Evolutionary conservation across 92 coral and sea anemone species (phyloP), one percentile per base, ranked within the genome.

Genomic region (Phenganax marumi): DNA sequence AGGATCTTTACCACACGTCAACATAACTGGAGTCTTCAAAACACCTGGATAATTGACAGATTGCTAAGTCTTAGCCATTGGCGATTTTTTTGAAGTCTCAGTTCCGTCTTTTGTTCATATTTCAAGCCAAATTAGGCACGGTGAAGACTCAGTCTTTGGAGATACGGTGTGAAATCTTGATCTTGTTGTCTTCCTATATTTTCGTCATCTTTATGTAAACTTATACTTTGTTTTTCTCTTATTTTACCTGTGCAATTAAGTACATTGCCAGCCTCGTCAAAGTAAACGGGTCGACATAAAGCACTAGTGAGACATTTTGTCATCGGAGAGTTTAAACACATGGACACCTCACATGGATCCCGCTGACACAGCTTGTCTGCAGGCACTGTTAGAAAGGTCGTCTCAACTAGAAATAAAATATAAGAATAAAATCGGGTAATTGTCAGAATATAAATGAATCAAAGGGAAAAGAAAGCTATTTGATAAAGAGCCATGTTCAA

Each of bases 191-290:
- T 33, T 33, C 43, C 43, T 33, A 33, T 33, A 1, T 33, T 33
- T 33, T 33, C 5, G 43, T 33, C 43, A 33, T 33, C 43, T 33
- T 33, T 33, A 33, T 33, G 5, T 33, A 33, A 33, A 33, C 43
- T 33, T 33, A 33, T 33, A 33, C 43, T 56, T 19, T 56, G 52
- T 21, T 39, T 18, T 39, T 69, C 53, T 48, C 6, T 57, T 21
- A 18, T 60, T 86, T 50, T 83, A 93, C 97, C 97, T 74, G 91
- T 93, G 66, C 97, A 93, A 53, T 80, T 58, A 13, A 91, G 70
- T 55, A 90, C 85, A 50, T 88, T 81, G 9, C 93, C 97, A 17
- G 60, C 76, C 19, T 70, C 70, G 53, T 89, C 97, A 64, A 93
- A 77, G 78, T 88, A 93, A 18, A 93, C 85, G 0, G 97, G 97